Conservation (phyloP, 2,113 vertebrate species). For the Rhinichthys klamathensis region DNA sequence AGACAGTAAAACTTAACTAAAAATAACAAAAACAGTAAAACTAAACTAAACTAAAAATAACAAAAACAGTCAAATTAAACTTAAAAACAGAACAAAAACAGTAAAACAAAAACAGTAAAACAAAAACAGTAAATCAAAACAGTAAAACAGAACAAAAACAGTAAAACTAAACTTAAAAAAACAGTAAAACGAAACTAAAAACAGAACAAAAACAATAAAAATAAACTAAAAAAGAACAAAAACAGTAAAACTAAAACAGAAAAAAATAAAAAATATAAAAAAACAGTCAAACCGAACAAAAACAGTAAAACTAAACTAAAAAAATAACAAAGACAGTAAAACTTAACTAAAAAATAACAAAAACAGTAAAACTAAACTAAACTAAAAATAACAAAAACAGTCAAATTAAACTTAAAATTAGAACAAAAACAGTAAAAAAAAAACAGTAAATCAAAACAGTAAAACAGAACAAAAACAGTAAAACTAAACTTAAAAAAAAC, state of each 20-base stretch:
- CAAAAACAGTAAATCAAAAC: not conserved
- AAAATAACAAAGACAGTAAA: not conserved
- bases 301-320: not conserved
- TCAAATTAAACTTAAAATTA: too few relatives aligned
- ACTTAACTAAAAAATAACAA: not conserved
- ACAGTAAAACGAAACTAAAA: not conserved
- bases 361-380: not conserved
- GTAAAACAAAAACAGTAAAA: not conserved
- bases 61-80: not conserved
- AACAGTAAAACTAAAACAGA: not conserved
- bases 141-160: not conserved
- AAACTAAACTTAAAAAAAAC: not conserved
- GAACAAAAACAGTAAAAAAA: too few relatives aligned
- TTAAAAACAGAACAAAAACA: not conserved
- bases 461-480: not conserved
- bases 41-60: not conserved
- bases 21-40: not conserved
- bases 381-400: too few relatives aligned
- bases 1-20: not conserved
- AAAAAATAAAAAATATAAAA: not conserved
- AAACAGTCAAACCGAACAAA: too few relatives aligned
- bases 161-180: not conserved
- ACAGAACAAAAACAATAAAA: not conserved
- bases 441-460: not conserved
- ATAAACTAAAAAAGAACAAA: not conserved